Conservation (phyloP, 2,113 vertebrate species). For the Ondatra zibethicus region DNA sequence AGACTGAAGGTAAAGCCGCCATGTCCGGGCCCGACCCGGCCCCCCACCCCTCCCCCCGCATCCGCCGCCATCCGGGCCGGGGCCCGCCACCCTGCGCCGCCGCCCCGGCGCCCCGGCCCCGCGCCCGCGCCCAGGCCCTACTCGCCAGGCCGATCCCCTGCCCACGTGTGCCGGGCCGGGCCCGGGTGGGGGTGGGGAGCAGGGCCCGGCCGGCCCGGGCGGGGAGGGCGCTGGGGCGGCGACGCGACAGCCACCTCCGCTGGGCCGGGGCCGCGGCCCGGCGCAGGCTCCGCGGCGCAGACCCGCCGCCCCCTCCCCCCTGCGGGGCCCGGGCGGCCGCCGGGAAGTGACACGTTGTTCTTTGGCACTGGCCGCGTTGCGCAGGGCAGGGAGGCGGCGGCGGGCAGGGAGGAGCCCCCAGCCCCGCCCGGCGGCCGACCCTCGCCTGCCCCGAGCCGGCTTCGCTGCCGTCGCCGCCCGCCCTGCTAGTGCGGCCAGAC, state of each 20-base stretch:
- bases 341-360: slow-evolving; percentile 82
- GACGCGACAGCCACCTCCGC: slow-evolving; percentile 31
- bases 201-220: slow-evolving; percentile 46
- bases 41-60: slow-evolving; percentile 80
- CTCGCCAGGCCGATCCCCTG: slow-evolving; percentile 73
- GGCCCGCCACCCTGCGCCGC: slow-evolving; percentile 70
- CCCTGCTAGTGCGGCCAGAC: slow-evolving; percentile 37
- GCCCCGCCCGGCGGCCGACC: slow-evolving; percentile 77
- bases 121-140: slow-evolving; percentile 59
- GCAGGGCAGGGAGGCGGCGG: slow-evolving; percentile 74
- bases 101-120: slow-evolving; percentile 58
- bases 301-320: slow-evolving; percentile 56
- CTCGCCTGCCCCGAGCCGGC: slow-evolving; percentile 62
- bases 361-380: slow-evolving; percentile 79
- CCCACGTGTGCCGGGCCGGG: slow-evolving; percentile 73
- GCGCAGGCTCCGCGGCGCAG: background rate
- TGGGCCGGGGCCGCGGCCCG: slow-evolving; percentile 28
- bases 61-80: slow-evolving; percentile 78
- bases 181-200: slow-evolving; percentile 71
- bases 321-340: slow-evolving; percentile 67
- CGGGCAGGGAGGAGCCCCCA: slow-evolving; percentile 78
- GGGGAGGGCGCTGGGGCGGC: slow-evolving; percentile 52
- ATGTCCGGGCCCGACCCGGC: slow-evolving; percentile 81
- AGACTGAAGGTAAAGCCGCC: slow-evolving; percentile 90
- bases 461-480: slow-evolving; percentile 48